Conservation (phyloP, 1,140 invertebrate genomes). For the Drosophila funebris region DNA sequence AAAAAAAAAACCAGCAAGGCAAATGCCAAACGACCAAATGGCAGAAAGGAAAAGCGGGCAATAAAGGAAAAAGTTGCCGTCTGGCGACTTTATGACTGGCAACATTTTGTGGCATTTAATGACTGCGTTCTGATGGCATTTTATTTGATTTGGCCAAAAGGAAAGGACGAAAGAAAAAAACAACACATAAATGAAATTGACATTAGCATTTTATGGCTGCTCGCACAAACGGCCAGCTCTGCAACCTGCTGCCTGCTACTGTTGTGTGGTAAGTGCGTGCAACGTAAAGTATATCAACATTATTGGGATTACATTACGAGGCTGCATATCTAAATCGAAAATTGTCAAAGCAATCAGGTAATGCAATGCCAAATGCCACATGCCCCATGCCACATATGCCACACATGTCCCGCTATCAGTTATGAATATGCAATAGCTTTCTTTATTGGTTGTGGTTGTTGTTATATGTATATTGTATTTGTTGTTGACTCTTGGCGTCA, state of each 20-base stretch:
- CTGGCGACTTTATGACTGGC: constrained; percentile 20
- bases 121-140: constrained; percentile 15
- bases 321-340: constrained; percentile 34
- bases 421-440: constrained; percentile 25
- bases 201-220: constrained; percentile 27
- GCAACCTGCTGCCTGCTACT: neutral
- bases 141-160: constrained; percentile 15
- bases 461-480: constrained; percentile 8
- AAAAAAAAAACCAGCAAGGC: neutral
- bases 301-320: constrained; percentile 6
- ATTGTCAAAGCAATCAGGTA: constrained; percentile 38
- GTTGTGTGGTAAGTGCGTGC: constrained; percentile 10
- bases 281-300: constrained; percentile 2
- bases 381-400: constrained; percentile 2
- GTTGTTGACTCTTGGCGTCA: constrained; percentile 21
- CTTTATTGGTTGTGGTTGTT: too few relatives aligned
- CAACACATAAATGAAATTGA: constrained; percentile 22
- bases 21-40: neutral
- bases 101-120: constrained; percentile 32
- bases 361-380: constrained; percentile 5
- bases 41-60: neutral
- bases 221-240: neutral
- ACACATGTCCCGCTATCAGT: constrained; percentile 11
- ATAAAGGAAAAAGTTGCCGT: neutral
- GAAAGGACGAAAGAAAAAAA: too few relatives aligned